Conservation (phyloP, 2,113 vertebrate species). For the Charina bottae region DNA sequence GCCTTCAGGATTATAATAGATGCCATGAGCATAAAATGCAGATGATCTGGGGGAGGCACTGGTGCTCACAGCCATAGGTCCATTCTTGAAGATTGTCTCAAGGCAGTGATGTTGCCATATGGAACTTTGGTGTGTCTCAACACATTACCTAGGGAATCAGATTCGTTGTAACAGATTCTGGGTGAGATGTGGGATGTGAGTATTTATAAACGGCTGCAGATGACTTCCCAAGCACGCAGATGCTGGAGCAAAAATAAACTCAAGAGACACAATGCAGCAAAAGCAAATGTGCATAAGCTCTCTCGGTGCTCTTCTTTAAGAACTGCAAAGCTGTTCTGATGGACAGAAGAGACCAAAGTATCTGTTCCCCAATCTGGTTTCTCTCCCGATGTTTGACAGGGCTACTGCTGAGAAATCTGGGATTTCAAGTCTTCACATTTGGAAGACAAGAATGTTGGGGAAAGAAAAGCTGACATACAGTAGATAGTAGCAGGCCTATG, state of each 20-base stretch:
- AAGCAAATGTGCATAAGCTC: neutral
- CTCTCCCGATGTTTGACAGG: neutral
- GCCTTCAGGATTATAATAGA: slow-evolving; percentile 75
- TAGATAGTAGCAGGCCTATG: neutral
- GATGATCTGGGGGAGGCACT: slow-evolving; percentile 73
- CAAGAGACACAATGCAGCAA: neutral
- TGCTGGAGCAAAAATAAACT: neutral
- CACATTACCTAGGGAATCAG: slow-evolving; percentile 64
- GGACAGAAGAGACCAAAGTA: neutral
- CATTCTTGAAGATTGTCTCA: slow-evolving; percentile 74
- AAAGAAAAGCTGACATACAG: neutral
- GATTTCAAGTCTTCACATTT: neutral
- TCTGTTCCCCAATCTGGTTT: neutral
- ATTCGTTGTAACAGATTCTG: slow-evolving; percentile 74
- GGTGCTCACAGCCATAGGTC: slow-evolving; percentile 68
- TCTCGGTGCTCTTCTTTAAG: neutral
- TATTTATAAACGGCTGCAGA: neutral
- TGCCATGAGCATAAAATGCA: slow-evolving; percentile 71
- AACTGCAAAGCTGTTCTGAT: neutral
- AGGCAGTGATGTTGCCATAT: slow-evolving; percentile 62
- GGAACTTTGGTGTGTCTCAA: slow-evolving; percentile 74
- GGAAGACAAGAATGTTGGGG: neutral
- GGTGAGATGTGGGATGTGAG: no score
- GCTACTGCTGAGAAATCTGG: neutral
- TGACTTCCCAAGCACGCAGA: neutral